Evolutionary conservation across 2,888 invertebrate genomes (phyloP).

Genomic region (Brachyopa scutellaris): DNA sequence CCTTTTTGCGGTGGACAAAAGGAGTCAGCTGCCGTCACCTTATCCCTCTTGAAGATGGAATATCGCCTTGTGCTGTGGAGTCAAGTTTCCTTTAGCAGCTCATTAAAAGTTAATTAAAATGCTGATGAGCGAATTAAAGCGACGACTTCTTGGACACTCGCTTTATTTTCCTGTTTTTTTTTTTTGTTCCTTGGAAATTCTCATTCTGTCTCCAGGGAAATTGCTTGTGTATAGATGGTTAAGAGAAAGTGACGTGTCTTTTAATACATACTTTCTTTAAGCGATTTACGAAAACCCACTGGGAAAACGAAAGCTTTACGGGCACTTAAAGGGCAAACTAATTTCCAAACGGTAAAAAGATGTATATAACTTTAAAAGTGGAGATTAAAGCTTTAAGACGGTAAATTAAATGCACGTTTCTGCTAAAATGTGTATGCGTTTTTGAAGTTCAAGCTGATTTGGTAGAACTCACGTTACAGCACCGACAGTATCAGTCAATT

Average conservation of each 20-base stretch:
- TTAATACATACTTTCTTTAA: neutral
- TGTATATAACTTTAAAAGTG: no score
- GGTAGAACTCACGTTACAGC: no score
- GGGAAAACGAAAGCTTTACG: neutral
- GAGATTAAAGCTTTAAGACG: no score
- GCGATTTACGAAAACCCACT: neutral
- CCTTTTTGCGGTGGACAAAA: constrained; percentile 15
- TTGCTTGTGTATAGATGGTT: neutral
- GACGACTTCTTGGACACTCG: constrained; percentile 22
- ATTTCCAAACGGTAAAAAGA: no score
- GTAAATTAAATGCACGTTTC: no score
- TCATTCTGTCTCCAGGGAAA: neutral
- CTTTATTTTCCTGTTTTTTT: neutral
- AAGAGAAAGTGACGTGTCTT: neutral
- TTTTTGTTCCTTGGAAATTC: neutral
- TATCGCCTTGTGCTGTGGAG: neutral
- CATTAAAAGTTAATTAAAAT: constrained; percentile 60
- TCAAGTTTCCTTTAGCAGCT: constrained; percentile 22
- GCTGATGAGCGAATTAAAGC: constrained; percentile 39
- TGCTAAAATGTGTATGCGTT: no score
- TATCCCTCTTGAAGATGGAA: neutral
- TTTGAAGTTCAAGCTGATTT: no score
- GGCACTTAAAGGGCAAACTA: neutral
- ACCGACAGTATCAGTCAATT: no score
- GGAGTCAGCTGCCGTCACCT: neutral